A percentile compares a stretch with the other conserved stretches of the same genome.
These are phyloP conservation scores for Melanostoma mellinum DNA, from an alignment of 2,888 invertebrate species.

Conservation along the genomic window DNA sequence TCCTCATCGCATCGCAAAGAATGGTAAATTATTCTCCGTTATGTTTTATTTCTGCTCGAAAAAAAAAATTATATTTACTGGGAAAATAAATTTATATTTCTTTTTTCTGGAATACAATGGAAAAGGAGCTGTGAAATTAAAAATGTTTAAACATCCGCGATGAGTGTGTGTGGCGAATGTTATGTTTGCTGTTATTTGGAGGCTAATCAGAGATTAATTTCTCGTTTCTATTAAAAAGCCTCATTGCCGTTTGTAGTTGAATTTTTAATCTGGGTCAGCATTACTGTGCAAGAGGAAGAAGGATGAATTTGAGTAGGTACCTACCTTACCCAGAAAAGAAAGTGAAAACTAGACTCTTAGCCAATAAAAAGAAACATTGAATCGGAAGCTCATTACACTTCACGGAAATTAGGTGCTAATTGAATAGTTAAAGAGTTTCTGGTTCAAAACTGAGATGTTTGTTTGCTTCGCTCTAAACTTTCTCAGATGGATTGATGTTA, in stretches of 20 bases:
- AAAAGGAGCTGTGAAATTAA: slow-evolving; percentile 44
- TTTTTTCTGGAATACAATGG: slow-evolving; percentile 54
- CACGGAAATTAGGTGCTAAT: slow-evolving; percentile 56
- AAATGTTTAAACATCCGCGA: slow-evolving; percentile 20
- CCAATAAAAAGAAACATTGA: background rate
- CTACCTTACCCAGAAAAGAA: slow-evolving; percentile 6
- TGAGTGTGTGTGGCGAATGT: background rate
- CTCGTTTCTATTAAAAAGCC: slow-evolving; percentile 26
- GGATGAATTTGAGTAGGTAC: background rate
- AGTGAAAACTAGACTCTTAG: slow-evolving; percentile 6
- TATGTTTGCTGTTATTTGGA: slow-evolving; percentile 6
- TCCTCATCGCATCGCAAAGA: slow-evolving; percentile 24
- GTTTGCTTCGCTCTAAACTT: slow-evolving; percentile 3
- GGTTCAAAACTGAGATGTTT: background rate
- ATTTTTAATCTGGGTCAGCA: slow-evolving; percentile 9
- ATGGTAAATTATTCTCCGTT: slow-evolving; percentile 51
- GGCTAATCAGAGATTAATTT: slow-evolving; percentile 27
- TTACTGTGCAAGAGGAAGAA: slow-evolving; percentile 1
- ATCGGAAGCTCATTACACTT: slow-evolving; percentile 26
- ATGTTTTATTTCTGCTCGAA: slow-evolving; percentile 27
- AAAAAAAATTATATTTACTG: slow-evolving; percentile 19
- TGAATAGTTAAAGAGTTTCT: slow-evolving; percentile 39
- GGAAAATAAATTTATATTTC: slow-evolving; percentile 2
- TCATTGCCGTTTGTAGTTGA: background rate
- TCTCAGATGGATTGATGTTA: background rate